phyloP scores from a whole-genome alignment of 2,113 vertebrate genomes.

The Pangasianodon gigas region DNA sequence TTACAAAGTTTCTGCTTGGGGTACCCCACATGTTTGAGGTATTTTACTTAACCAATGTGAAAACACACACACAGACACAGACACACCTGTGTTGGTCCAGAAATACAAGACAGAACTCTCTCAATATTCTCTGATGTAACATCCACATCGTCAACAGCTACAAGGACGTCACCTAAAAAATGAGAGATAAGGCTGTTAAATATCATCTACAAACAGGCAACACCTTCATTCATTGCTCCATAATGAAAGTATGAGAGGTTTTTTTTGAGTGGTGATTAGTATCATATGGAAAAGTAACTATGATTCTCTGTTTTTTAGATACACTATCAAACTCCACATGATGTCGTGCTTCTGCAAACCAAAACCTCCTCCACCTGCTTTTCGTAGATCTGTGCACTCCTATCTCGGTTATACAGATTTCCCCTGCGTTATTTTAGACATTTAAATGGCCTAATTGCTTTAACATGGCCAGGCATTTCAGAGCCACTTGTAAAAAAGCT shows the following conservation, averaged over 20 bases:
- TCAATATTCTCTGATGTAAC: constrained; percentile 94
- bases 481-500: constrained; percentile 56
- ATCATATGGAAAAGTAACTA: not conserved
- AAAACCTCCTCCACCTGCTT: constrained; percentile 50
- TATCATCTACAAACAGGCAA: not conserved
- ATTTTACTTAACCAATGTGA: not conserved
- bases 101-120: constrained; percentile 91
- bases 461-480: constrained; percentile 60
- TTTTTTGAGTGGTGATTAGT: not conserved
- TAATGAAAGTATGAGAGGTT: not conserved
- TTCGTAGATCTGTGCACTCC: constrained; percentile 44
- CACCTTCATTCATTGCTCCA: not conserved
- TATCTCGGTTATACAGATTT: constrained; percentile 45
- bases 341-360: constrained; percentile 10
- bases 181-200: not conserved
- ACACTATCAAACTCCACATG: constrained; percentile 19
- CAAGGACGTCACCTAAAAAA: constrained; percentile 84
- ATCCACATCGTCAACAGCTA: constrained; percentile 94
- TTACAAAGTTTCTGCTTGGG: too few species aligned
- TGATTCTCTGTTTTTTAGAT: not conserved
- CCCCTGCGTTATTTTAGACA: constrained; percentile 63
- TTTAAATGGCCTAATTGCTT: constrained; percentile 69
- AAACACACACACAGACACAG: constrained; percentile 62
- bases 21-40: not conserved
- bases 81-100: constrained; percentile 89